Conservation (phyloP, 2,797 vertebrate genomes). For the Poecilia wingei region DNA sequence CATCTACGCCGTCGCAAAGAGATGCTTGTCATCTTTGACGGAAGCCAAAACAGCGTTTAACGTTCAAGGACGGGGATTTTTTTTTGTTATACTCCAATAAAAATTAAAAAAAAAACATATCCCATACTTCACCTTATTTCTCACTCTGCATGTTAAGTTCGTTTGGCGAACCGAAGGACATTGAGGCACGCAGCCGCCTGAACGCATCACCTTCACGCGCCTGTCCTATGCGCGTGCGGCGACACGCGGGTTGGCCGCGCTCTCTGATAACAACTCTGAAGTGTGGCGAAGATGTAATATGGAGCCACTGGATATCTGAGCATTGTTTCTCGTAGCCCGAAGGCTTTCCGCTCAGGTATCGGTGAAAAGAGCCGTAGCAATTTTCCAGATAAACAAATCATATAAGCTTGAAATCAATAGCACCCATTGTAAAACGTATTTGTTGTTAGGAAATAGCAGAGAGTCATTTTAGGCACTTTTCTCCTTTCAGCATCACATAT, state of each 20-base stretch:
- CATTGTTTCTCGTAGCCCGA: slow-evolving; percentile 23
- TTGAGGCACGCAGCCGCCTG: slow-evolving; percentile 21
- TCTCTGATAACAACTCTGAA: slow-evolving; percentile 12
- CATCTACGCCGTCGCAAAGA: slow-evolving; percentile 44
- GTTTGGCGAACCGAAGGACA: no score
- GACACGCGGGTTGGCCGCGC: slow-evolving; percentile 14
- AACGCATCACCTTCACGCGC: slow-evolving; percentile 14
- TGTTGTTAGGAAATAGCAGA: slow-evolving; percentile 32
- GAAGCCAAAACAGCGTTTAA: slow-evolving; percentile 10
- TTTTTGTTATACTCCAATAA: slow-evolving; percentile 15
- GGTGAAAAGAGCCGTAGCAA: slow-evolving; percentile 14
- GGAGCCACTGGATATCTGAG: slow-evolving; percentile 7
- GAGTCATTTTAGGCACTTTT: slow-evolving; percentile 46
- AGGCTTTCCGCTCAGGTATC: slow-evolving; percentile 12
- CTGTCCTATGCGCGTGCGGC: slow-evolving; percentile 23
- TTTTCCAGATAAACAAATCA: slow-evolving; percentile 49
- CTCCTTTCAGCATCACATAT: slow-evolving; percentile 34
- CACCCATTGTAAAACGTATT: slow-evolving; percentile 52
- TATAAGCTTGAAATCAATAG: slow-evolving; percentile 56
- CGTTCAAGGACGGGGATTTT: slow-evolving; percentile 23
- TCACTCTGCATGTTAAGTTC: slow-evolving; percentile 34
- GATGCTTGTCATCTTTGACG: slow-evolving; percentile 33
- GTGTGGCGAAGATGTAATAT: slow-evolving; percentile 12
- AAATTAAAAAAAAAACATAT: slow-evolving; percentile 10
- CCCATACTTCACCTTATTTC: slow-evolving; percentile 39